These are phyloP conservation scores for Conus ventricosus DNA, from an alignment of 1,140 invertebrate genomes.

Conservation along the genomic window DNA sequence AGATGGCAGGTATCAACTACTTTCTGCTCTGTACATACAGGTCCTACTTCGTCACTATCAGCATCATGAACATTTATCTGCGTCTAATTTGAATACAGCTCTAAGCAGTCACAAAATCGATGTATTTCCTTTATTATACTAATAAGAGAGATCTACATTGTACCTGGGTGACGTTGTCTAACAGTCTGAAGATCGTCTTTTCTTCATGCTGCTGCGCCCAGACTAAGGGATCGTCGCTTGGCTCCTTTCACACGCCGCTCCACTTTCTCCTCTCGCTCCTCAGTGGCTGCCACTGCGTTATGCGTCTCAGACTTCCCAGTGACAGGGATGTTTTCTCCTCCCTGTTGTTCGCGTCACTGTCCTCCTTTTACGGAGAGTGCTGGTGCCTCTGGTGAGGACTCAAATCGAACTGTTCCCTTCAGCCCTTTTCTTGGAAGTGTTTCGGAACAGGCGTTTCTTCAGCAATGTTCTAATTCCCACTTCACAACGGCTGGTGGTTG, in stretches of 20 bases:
- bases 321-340: neutral
- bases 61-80: no score
- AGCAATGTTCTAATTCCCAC: neutral
- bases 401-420: neutral
- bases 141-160: no score
- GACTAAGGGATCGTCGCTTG: conserved; percentile 20
- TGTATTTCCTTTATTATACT: no score
- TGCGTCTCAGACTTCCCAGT: neutral
- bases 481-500: neutral
- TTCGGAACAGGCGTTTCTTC: conserved; percentile 1
- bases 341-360: neutral
- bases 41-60: no score
- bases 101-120: no score
- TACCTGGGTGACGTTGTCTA: neutral
- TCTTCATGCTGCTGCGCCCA: neutral
- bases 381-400: neutral
- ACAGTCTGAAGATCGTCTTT: neutral
- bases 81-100: no score
- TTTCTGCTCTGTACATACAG: no score
- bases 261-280: neutral
- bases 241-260: neutral
- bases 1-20: no score
- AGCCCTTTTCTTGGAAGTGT: neutral
- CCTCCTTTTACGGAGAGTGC: neutral
- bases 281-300: neutral